Base-by-base conservation (phyloP, 2,888 invertebrate species). In the Apodemia mormo region DNA sequence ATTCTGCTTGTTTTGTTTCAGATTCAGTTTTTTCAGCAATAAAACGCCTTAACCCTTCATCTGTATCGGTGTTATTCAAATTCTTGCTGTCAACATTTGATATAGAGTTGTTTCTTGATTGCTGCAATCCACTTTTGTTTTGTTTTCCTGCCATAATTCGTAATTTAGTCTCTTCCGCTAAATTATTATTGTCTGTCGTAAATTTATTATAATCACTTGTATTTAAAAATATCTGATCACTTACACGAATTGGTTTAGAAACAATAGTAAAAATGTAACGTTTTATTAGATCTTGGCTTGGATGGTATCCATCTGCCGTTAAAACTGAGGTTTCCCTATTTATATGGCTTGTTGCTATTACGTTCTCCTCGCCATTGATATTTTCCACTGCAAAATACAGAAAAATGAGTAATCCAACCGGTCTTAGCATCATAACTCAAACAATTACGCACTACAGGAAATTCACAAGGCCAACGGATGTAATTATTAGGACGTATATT, bases 321-420 rank as follows among this genome's bases (percentile, higher is more conserved):
- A 64, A 8, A 64, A 37, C 64, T 8, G 14, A 37, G 7, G 33
- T 14, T 14, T 30, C 64, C 33, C 37, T 64, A 14, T 64, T 64
- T 64, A 64, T 33, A 64, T n/a, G 6, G 12, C 5, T 5, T 7
- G 14, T 5, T 14, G 33, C 33, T 7, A 1, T 33, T 64, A 64
- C 37, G 37, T 37, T 37, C 22, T 22, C 2, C 37, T 14, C 64
- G 8, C 33, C 37, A 64, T 64, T 37, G n/a, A 64, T 37, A 64
- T 64, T 64, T 37, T 64, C 64, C 30, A 6, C 37, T 2, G 7
- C 22, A 22, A 54, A 2, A 37, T 33, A n/a, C 61, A 37, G 61
- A 37, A 64, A 64, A 64, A 64, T 64, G 61, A 64, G 61, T 64
- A 64, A 64, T 64, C 12, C 33, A 64, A 64, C 30, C n/a, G 33